Evolutionary conservation across 2,888 invertebrate genomes (phyloP).

Genomic region (Folsomia manolachei): DNA sequence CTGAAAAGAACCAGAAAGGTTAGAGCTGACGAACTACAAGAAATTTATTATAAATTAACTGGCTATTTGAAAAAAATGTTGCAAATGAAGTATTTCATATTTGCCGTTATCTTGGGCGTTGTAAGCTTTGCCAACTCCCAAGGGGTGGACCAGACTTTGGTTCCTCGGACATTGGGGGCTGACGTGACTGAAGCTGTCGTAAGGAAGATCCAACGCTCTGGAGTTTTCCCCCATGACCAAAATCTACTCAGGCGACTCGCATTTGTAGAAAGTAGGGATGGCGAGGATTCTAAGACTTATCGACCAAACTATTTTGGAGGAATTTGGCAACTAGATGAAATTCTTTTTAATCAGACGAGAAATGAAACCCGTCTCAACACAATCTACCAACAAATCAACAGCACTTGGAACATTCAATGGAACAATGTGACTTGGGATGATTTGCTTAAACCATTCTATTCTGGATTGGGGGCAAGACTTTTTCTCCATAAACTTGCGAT

Average conservation of each 20-base stretch:
- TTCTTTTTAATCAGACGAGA: conserved; percentile 18
- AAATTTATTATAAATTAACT: too few relatives aligned
- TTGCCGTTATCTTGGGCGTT: too few relatives aligned
- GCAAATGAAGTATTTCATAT: too few relatives aligned
- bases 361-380: background rate
- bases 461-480: conserved; percentile 31
- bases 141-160: conserved; percentile 11
- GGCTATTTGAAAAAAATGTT: too few relatives aligned
- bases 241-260: conserved; percentile 28
- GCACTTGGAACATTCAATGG: conserved; percentile 28
- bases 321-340: conserved; percentile 33
- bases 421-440: conserved; percentile 3
- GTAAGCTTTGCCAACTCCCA: background rate
- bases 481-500: conserved; percentile 9
- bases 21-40: too few relatives aligned
- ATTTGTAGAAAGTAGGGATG: conserved; percentile 30
- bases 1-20: too few relatives aligned
- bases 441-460: conserved; percentile 28
- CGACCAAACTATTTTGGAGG: conserved; percentile 25
- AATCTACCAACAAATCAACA: conserved; percentile 6
- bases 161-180: conserved; percentile 12
- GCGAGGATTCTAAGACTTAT: conserved; percentile 21
- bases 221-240: conserved; percentile 29
- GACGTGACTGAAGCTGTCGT: conserved; percentile 32
- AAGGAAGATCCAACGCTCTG: conserved; percentile 11